phyloP scores from a whole-genome alignment of 53 echinoderm and acorn worm species.

The Pentamera pediparva region DNA sequence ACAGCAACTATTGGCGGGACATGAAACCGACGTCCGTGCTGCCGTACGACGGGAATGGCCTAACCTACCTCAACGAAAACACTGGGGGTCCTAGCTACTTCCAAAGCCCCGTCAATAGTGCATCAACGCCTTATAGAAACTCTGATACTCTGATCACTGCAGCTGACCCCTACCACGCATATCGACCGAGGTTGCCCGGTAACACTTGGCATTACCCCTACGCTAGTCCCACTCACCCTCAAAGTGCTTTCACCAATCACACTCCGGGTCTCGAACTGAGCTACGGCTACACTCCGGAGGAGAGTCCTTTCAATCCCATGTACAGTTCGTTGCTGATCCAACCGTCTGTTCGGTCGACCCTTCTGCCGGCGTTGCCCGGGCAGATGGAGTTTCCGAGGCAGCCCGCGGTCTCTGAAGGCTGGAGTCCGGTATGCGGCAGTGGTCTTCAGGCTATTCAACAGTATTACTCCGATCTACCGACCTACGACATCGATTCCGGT shows the following conservation, averaged over 20 bases:
- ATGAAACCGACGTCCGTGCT: conserved; percentile 5
- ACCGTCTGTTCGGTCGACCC: conserved; percentile 67
- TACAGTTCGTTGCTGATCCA: conserved; percentile 93
- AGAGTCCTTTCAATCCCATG: conserved; percentile 84
- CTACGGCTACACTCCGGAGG: conserved; percentile 61
- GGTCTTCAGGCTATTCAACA: conserved; percentile 37
- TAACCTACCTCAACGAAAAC: conserved; percentile 30
- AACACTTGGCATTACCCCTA: conserved; percentile 73
- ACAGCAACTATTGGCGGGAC: conserved; percentile 25
- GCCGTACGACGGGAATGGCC: conserved; percentile 6
- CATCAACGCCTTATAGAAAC: conserved; percentile 32
- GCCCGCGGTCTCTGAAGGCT: conserved; percentile 35
- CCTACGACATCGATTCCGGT: conserved; percentile 70
- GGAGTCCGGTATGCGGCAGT: conserved; percentile 53
- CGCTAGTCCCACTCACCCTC: conserved; percentile 30
- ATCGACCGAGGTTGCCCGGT: conserved; percentile 19
- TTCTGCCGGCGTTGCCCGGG: conserved; percentile 65
- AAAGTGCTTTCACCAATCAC: conserved; percentile 56
- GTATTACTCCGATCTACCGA: conserved; percentile 41
- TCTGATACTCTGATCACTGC: conserved; percentile 51
- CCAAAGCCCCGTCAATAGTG: conserved; percentile 13
- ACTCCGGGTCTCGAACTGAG: conserved; percentile 70
- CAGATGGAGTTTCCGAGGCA: conserved; percentile 77
- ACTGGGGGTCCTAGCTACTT: background rate
- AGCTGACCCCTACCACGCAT: conserved; percentile 59